phyloP scores from a whole-genome alignment of 1,140 invertebrate species.

The Nasonia longicornis region DNA sequence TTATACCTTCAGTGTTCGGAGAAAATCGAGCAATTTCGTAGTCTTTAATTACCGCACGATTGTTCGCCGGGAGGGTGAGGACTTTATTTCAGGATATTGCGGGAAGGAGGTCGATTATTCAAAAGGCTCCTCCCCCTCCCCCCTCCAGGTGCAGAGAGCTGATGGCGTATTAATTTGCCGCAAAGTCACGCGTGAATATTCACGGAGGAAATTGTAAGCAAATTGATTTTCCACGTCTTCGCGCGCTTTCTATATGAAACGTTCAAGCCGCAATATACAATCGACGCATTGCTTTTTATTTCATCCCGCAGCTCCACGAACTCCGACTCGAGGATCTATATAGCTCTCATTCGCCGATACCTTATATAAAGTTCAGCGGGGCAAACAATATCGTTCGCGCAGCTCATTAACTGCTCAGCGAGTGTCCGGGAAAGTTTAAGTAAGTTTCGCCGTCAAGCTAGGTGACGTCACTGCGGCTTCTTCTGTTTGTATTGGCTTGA shows the following conservation, averaged over 20 bases:
- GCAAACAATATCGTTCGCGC: not conserved
- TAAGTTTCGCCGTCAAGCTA: not conserved
- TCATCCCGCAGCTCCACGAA: too few species aligned
- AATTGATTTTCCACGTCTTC: not conserved
- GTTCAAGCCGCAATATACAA: not conserved
- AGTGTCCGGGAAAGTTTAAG: not conserved
- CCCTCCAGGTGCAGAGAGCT: not conserved
- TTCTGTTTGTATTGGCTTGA: not conserved
- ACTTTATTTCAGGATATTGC: slow-evolving; percentile 33
- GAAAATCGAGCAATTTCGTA: slow-evolving; percentile 35
- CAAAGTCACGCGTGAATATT: not conserved
- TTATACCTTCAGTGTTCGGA: not conserved
- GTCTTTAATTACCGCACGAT: slow-evolving; percentile 32
- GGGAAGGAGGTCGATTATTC: slow-evolving; percentile 27
- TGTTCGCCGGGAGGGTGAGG: slow-evolving; percentile 21
- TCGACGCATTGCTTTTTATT: not conserved
- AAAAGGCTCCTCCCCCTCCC: not conserved
- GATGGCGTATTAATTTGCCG: slow-evolving; percentile 10
- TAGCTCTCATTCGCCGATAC: too few species aligned
- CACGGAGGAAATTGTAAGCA: not conserved
- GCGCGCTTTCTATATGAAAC: not conserved
- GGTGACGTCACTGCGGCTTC: not conserved
- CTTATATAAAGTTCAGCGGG: not conserved
- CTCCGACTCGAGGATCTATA: too few species aligned
- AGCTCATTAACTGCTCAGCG: not conserved